phyloP scores from a whole-genome alignment of 2,797 vertebrate genomes.

The Bufotes viridis region DNA sequence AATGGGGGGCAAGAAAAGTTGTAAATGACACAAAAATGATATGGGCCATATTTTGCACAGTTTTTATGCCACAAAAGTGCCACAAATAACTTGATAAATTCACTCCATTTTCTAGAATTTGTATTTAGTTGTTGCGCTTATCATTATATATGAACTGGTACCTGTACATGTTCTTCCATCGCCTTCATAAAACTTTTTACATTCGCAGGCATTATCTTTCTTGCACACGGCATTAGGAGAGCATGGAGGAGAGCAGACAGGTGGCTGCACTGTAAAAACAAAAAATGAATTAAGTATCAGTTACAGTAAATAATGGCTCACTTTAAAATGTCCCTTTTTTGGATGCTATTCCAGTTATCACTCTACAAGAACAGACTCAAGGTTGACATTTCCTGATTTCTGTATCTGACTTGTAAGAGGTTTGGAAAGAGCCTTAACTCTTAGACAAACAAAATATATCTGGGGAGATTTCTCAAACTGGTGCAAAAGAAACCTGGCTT shows the following conservation, averaged over 20 bases:
- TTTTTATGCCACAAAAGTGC: no score
- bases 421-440: no score
- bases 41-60: no score
- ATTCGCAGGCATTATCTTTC: slow-evolving; percentile 87
- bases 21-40: no score
- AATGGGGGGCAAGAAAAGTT: no score
- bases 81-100: no score
- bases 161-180: slow-evolving; percentile 88
- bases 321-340: not conserved
- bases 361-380: not conserved
- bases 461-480: no score
- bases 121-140: not conserved
- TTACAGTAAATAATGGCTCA: not conserved
- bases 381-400: no score
- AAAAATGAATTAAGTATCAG: not conserved
- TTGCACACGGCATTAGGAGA: slow-evolving; percentile 82
- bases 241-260: slow-evolving; percentile 81
- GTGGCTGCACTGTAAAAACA: slow-evolving; percentile 72
- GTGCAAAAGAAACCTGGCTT: no score
- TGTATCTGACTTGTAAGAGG: no score
- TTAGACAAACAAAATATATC: no score
- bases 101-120: not conserved
- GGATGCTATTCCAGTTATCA: not conserved
- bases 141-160: slow-evolving; percentile 64
- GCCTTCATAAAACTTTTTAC: slow-evolving; percentile 83